Percentiles rank a stretch among this genome's conserved stretches.
phyloP scores from a whole-genome alignment of 1,140 invertebrate genomes.

The Plutomurus gul region DNA sequence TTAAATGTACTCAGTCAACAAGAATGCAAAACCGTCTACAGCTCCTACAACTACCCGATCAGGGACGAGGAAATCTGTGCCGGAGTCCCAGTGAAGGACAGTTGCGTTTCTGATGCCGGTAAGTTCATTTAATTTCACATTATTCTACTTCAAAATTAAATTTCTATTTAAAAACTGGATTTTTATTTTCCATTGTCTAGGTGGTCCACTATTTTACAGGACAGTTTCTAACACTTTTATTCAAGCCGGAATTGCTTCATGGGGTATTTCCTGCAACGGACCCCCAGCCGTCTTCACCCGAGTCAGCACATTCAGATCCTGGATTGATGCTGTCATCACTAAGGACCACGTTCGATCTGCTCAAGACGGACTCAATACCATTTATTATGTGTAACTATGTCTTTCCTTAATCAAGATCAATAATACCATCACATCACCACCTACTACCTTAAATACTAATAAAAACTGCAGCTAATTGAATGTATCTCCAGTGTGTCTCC shows the following conservation, averaged over 20 bases:
- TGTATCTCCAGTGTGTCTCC: too few relatives aligned
- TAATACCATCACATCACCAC: too few relatives aligned
- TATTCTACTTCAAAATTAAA: background rate
- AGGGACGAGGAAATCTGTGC: constrained; percentile 40
- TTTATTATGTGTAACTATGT: too few relatives aligned
- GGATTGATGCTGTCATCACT: constrained; percentile 2
- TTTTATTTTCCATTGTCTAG: background rate
- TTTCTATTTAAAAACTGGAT: background rate
- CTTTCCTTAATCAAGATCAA: too few relatives aligned
- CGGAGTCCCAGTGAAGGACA: background rate
- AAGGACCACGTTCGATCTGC: background rate
- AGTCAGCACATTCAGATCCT: background rate
- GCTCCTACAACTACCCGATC: constrained; percentile 6
- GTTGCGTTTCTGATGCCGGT: background rate
- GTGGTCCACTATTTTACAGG: background rate
- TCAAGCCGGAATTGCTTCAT: background rate
- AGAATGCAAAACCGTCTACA: constrained; percentile 38
- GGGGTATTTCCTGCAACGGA: background rate
- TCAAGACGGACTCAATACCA: background rate
- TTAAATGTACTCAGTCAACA: constrained; percentile 2
- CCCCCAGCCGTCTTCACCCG: constrained; percentile 26
- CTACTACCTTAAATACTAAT: too few relatives aligned
- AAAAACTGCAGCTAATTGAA: too few relatives aligned
- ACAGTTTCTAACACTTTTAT: background rate
- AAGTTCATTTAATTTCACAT: background rate